A percentile compares a stretch with the other conserved stretches of the same genome.
These are phyloP conservation scores for Amblyornis subalaris DNA, from an alignment of 2,113 vertebrate genomes.

Conservation along the genomic window DNA sequence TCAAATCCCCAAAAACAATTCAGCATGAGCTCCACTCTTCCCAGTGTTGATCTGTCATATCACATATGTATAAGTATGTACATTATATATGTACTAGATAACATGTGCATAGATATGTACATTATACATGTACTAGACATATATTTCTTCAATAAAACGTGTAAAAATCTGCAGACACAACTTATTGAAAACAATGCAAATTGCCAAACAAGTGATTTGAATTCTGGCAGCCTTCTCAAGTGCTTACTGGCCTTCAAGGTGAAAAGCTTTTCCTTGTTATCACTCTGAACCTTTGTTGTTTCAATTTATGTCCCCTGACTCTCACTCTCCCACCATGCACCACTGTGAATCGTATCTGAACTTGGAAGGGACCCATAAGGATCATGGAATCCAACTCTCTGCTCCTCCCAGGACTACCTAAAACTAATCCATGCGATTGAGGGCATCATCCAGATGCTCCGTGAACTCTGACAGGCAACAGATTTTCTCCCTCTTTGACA, in stretches of 20 bases:
- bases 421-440: not conserved
- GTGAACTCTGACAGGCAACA: not conserved
- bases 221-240: not conserved
- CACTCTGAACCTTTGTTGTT: not conserved
- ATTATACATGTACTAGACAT: not conserved
- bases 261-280: not conserved
- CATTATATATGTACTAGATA: not conserved
- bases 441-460: fast-evolving
- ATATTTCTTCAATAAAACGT: not conserved
- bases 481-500: not conserved
- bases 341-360: not conserved
- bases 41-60: not conserved
- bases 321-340: not conserved
- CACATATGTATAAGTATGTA: not conserved
- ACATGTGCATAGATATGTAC: not conserved
- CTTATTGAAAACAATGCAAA: not conserved
- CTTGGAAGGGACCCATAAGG: not conserved
- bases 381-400: not conserved
- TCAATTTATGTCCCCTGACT: not conserved
- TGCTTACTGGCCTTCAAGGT: not conserved
- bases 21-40: not conserved
- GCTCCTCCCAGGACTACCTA: not conserved
- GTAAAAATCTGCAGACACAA: not conserved
- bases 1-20: not conserved
- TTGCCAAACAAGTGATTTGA: not conserved